Percentiles rank a stretch among this genome's conserved stretches.
Conservation (phyloP, 1,140 invertebrate species). For the Drosophila ironensis region DNA sequence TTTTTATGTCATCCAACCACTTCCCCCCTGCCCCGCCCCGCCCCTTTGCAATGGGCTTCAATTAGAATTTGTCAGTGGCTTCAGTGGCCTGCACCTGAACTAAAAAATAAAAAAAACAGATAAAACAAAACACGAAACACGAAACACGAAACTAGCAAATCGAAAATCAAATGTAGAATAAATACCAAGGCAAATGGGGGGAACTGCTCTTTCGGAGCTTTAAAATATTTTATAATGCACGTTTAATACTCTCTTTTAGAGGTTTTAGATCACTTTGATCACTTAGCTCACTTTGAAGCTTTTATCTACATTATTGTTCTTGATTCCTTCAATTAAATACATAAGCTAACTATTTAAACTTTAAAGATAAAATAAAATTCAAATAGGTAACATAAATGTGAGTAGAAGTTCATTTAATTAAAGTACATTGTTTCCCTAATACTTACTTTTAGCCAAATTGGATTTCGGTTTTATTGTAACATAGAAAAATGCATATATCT, state of each 20-base stretch:
- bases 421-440: too few relatives aligned
- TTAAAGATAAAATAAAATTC: too few relatives aligned
- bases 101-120: constrained; percentile 5
- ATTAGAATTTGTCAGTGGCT: constrained; percentile 38
- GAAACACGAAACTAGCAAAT: constrained; percentile 21
- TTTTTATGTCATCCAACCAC: not conserved
- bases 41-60: constrained; percentile 15
- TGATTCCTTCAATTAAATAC: too few relatives aligned
- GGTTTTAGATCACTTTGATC: not conserved
- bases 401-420: too few relatives aligned
- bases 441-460: too few relatives aligned
- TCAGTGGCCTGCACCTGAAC: not conserved
- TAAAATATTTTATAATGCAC: not conserved
- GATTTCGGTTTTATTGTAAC: too few relatives aligned
- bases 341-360: too few relatives aligned
- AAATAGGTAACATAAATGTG: too few relatives aligned
- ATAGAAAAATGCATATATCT: too few relatives aligned
- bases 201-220: not conserved
- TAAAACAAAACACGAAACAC: constrained; percentile 7
- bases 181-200: not conserved
- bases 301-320: too few relatives aligned
- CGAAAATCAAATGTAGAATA: constrained; percentile 29
- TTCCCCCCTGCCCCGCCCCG: not conserved
- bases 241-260: not conserved
- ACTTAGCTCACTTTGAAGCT: too few relatives aligned